A percentile compares a stretch with the other conserved stretches of the same genome.
These are phyloP conservation scores for Emmelina monodactyla DNA, from an alignment of 2,888 invertebrate genomes.

Conservation along the genomic window DNA sequence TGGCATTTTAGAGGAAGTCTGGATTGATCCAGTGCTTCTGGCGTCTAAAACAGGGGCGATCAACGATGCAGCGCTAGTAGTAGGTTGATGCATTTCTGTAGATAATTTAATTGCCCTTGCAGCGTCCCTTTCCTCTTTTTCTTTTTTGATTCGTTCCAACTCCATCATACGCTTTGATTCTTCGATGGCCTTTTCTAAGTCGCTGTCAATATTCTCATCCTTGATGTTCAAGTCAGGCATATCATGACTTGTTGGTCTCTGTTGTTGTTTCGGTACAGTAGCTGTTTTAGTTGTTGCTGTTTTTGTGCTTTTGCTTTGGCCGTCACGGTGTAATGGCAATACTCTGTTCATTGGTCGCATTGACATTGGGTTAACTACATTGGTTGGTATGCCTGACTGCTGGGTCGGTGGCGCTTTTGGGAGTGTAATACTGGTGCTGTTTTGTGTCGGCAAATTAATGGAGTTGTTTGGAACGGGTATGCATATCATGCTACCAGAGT, in stretches of 20 bases:
- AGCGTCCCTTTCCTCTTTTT: conserved; percentile 52
- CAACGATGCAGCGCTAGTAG: conserved; percentile 29
- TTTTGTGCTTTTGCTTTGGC: conserved; percentile 58
- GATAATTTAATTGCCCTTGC: conserved; percentile 42
- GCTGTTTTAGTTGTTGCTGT: conserved; percentile 34
- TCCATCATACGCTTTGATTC: conserved; percentile 62
- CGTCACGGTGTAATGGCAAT: conserved; percentile 76
- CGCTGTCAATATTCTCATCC: conserved; percentile 60
- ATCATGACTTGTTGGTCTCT: conserved; percentile 47
- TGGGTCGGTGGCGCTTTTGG: conserved; percentile 69
- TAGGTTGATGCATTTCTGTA: conserved; percentile 37
- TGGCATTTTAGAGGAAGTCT: conserved; percentile 33
- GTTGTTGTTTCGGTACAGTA: conserved; percentile 30
- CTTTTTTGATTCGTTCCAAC: conserved; percentile 46
- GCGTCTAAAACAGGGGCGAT: conserved; percentile 18
- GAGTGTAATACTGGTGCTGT: conserved; percentile 64
- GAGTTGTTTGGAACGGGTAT: conserved; percentile 54
- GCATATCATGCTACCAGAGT: conserved; percentile 45
- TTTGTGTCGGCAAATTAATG: conserved; percentile 56
- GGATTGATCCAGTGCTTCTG: conserved; percentile 22
- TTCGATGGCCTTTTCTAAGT: conserved; percentile 56
- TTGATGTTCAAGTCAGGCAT: conserved; percentile 62
- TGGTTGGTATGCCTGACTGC: conserved; percentile 71
- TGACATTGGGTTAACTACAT: conserved; percentile 74
- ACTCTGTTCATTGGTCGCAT: conserved; percentile 80